Evolutionary conservation across 2,888 invertebrate species (phyloP).

Genomic region (Polia nebulosa): DNA sequence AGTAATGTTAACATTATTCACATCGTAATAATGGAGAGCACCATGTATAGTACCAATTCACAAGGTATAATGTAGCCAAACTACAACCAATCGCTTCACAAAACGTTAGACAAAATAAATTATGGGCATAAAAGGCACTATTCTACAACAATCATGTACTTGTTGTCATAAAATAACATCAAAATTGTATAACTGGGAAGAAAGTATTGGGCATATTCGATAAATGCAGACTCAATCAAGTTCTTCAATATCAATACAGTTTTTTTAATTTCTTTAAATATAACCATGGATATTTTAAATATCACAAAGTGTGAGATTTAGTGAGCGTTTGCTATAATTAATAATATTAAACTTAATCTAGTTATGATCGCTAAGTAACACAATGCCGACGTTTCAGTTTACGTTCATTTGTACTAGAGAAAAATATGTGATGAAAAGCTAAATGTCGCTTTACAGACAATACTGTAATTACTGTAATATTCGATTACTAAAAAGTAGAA

Average conservation of each 20-base stretch:
- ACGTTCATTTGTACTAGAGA: conserved; percentile 59
- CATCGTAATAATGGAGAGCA: conserved; percentile 56
- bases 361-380: conserved; percentile 36
- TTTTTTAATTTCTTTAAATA: conserved; percentile 17
- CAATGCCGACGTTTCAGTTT: conserved; percentile 38
- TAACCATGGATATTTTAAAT: not conserved
- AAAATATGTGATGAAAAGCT: conserved; percentile 49
- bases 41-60: conserved; percentile 66
- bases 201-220: not conserved
- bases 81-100: conserved; percentile 17
- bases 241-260: conserved; percentile 14
- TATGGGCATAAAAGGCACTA: conserved; percentile 52
- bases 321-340: not conserved
- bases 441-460: conserved; percentile 14
- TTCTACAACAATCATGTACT: conserved; percentile 45
- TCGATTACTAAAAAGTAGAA: conserved; percentile 23
- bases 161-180: conserved; percentile 11
- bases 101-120: conserved; percentile 14
- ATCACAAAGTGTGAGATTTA: conserved; percentile 8
- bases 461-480: conserved; percentile 45
- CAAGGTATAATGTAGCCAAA: conserved; percentile 26
- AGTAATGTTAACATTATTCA: conserved; percentile 37
- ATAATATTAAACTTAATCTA: conserved; percentile 40
- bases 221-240: conserved; percentile 9
- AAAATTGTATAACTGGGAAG: conserved; percentile 1